These are phyloP conservation scores for Eueides isabella DNA, from an alignment of 1,140 invertebrate species.

Conservation along the genomic window DNA sequence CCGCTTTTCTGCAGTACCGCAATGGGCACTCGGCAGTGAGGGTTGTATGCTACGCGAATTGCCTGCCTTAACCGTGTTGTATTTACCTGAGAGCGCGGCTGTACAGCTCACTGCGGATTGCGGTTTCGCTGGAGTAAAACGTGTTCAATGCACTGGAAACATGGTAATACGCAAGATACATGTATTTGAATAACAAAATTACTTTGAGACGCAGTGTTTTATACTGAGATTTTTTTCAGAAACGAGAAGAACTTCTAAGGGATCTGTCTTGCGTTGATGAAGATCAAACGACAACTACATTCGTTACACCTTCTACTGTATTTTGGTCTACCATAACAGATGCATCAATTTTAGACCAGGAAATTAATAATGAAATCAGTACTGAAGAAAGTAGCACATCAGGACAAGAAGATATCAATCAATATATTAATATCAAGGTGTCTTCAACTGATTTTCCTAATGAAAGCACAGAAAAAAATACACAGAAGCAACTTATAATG, in stretches of 20 bases:
- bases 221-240: constrained; percentile 51
- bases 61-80: constrained; percentile 87
- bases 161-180: constrained; percentile 78
- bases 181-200: constrained; percentile 7
- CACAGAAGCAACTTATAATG: constrained; percentile 35
- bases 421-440: constrained; percentile 43
- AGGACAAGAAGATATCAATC: constrained; percentile 56
- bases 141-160: constrained; percentile 87
- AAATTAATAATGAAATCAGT: constrained; percentile 52
- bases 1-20: constrained; percentile 82
- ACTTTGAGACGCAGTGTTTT: constrained; percentile 2
- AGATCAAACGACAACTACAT: constrained; percentile 42
- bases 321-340: constrained; percentile 54
- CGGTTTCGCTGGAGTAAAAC: constrained; percentile 91
- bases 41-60: constrained; percentile 86
- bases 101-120: constrained; percentile 94
- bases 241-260: constrained; percentile 74
- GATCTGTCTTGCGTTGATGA: constrained; percentile 74
- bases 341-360: constrained; percentile 53
- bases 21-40: constrained; percentile 85
- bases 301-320: constrained; percentile 41
- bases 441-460: constrained; percentile 36
- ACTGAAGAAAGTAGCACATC: constrained; percentile 59
- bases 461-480: constrained; percentile 33
- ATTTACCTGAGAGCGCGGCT: constrained; percentile 89